Evolutionary conservation across 2,888 invertebrate species (phyloP), one percentile per base, ranked within the genome.

Genomic region (Cheilosia impressa): DNA sequence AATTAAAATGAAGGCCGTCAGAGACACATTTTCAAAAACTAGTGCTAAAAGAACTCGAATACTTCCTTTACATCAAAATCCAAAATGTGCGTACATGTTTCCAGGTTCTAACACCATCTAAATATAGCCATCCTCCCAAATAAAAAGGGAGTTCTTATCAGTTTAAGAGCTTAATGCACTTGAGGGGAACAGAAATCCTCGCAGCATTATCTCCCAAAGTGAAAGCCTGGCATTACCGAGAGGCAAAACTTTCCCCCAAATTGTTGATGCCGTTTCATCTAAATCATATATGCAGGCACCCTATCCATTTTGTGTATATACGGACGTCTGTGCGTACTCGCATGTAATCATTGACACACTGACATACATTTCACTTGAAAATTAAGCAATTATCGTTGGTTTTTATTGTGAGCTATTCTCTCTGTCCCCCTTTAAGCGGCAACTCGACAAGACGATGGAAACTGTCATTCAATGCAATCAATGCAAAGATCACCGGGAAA

Each of bases 361-460:
- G 83, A 68, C 83, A 83, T 43, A 83, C 78, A 78, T 78, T 71
- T 68, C 55, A 53, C 22, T n/a, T 52, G 50, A 34, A 80, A 84
- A 84, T 84, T 75, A 84, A 79, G 79, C 75, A 84, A 80, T 84
- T 84, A 84, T 75, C 78, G 34, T 55, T 34, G 68, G 27, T 50
- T 69, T 57, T 24, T 52, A 50, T 53, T 65, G 9, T 31, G 4
- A 47, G 58, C 38, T 24, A 62, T 65, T 68, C 62, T 31, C 27
- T 47, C 27, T 24, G 41, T 2, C 10, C 47, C 52, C 47, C 15
- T n/a, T 2, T 34, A 17, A 5, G 41, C 13, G 15, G 10, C 38
- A 17, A 9, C 27, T 31, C 19, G 10, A 15, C 22, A 45, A 24
- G 38, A 50, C 34, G 34, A 58, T 57, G 53, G 31, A 57, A 63